Conservation (phyloP, 2,113 vertebrate species). For the Pelodiscus sinensis region DNA sequence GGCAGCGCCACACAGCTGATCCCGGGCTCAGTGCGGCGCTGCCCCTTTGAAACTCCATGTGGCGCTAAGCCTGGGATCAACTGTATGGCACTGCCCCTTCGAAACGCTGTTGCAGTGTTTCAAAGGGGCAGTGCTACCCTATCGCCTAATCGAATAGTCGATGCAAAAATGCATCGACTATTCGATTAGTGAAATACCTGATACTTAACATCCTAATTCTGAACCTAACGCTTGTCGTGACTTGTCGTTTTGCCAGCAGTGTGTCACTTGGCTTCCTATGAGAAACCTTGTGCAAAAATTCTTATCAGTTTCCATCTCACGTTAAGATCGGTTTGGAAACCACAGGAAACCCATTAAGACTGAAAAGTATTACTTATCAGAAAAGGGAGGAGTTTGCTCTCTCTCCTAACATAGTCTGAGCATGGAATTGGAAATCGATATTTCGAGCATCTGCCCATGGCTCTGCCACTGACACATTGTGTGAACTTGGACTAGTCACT, state of each 20-base stretch:
- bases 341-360: neutral
- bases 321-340: neutral
- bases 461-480: neutral
- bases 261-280: neutral
- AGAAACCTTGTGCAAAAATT: neutral
- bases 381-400: neutral
- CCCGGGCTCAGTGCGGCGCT: too few relatives aligned
- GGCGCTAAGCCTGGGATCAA: too few relatives aligned
- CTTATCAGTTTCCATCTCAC: neutral
- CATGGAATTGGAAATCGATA: neutral
- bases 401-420: fast-evolving
- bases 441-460: neutral
- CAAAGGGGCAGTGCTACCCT: too few relatives aligned
- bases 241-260: neutral
- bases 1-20: too few relatives aligned
- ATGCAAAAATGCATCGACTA: too few relatives aligned
- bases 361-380: neutral
- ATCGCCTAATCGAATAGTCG: too few relatives aligned
- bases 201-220: too few relatives aligned
- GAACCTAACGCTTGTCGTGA: neutral
- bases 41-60: too few relatives aligned
- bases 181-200: too few relatives aligned
- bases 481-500: neutral
- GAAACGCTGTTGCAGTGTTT: too few relatives aligned
- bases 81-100: too few relatives aligned